Base-by-base conservation (phyloP, 2,113 vertebrate genomes). In the Nerophis lumbriciformis region DNA sequence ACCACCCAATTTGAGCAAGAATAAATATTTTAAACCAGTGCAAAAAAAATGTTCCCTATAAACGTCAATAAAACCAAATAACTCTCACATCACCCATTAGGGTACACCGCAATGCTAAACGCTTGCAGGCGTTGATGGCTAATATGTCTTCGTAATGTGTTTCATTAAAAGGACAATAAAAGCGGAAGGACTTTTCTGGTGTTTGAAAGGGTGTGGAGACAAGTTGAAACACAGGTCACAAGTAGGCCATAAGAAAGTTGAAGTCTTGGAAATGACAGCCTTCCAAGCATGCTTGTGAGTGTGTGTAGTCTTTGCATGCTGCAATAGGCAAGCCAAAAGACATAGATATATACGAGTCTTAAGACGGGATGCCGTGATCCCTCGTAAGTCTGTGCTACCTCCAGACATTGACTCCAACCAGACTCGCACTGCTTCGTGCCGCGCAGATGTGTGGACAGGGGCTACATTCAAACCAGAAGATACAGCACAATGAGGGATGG, bases 331-430 rank as follows among this genome's bases (percentile, higher is more conserved):
- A 61, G 69, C 67, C 13, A 2, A 67, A 1, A 77, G 69, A 73
- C 0, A 76, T 66, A 73, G 69, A 78, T 5, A 64, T 28, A 65
- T 2, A 53, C 0, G 62, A 79, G 50, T 76, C 75, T 77, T 61
- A 28, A 76, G 66, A 39, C 6, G 58, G 76, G 81, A 86, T 71
- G 53, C 39, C 35, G 1, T 37, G 47, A 80, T 77, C 81, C 74
- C 79, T 58, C 66, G 74, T 5, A 62, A 80, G 78, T 87, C 85
- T 79, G 80, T 63, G 91, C 96, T 98, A 98, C 97, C 97, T 99
- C 94, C 92, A 73, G 94, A 92, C 88, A 97, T 85, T 45, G 94
- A 94, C 86, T 98, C 94, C 94, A 99, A 91, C 97, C 97, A 99
- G 90, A 96, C 94, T 91, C 93, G 92, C 85, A 99, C 95, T 68